A percentile compares a stretch with the other conserved stretches of the same genome.
Conservation (phyloP, 2,888 invertebrate genomes). For the Lacanobia wlatinum region DNA sequence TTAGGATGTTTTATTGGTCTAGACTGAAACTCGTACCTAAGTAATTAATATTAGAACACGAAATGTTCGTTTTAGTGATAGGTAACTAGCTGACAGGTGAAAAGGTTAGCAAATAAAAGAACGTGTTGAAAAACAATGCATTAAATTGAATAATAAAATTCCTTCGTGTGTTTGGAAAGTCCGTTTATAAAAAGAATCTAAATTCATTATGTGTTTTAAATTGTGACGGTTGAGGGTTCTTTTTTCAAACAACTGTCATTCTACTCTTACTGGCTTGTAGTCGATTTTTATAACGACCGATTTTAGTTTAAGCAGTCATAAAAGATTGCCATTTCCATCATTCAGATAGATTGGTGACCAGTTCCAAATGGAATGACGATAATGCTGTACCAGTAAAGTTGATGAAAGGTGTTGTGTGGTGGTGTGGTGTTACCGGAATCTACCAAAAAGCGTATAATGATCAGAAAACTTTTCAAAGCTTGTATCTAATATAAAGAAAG, state of each 20-base stretch:
- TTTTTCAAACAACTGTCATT: background rate
- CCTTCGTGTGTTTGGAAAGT: background rate
- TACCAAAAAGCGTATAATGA: background rate
- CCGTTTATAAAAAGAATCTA: background rate
- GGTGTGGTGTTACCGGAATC: too few relatives aligned
- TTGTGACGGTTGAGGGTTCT: background rate
- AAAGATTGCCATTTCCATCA: background rate
- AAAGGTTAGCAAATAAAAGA: constrained; percentile 20
- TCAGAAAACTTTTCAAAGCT: background rate
- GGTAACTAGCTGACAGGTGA: constrained; percentile 9
- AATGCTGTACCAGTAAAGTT: too few relatives aligned
- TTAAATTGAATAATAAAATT: background rate
- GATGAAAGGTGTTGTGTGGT: background rate
- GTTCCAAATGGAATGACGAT: background rate
- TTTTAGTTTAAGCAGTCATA: background rate
- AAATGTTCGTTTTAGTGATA: constrained; percentile 45
- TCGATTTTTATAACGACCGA: background rate
- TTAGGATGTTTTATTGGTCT: constrained; percentile 56
- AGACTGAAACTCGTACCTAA: constrained; percentile 43
- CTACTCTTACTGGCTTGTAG: background rate
- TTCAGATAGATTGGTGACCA: background rate
- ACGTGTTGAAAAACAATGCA: background rate
- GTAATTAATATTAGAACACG: constrained; percentile 52
- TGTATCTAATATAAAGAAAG: background rate
- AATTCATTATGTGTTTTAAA: background rate